These are phyloP conservation scores for Magallana angulata DNA, from an alignment of 1,140 invertebrate species.

Conservation along the genomic window DNA sequence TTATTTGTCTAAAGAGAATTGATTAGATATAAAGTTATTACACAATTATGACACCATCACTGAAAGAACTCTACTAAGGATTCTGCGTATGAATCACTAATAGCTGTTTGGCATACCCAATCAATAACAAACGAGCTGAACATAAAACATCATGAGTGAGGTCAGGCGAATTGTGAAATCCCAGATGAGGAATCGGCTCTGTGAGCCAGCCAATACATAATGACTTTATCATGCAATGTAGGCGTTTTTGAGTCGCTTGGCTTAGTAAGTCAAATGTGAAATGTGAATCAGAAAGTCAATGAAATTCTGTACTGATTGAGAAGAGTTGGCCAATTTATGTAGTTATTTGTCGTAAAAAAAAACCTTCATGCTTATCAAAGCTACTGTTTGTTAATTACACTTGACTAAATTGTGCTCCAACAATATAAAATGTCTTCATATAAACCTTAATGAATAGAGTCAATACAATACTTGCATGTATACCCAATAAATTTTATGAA, in stretches of 20 bases:
- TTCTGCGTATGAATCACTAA: slow-evolving; percentile 16
- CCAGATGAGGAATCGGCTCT: slow-evolving; percentile 3
- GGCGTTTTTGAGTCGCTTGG: not conserved
- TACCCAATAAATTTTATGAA: too few relatives aligned
- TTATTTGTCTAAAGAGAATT: not conserved
- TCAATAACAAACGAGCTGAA: slow-evolving; percentile 3
- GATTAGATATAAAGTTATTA: not conserved
- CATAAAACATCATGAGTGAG: not conserved
- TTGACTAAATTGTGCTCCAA: too few relatives aligned
- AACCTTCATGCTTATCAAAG: too few relatives aligned
- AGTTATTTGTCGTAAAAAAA: too few relatives aligned
- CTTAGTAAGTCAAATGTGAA: too few relatives aligned
- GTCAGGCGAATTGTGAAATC: slow-evolving; percentile 19
- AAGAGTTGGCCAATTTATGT: too few relatives aligned
- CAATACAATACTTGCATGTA: too few relatives aligned
- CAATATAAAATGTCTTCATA: too few relatives aligned
- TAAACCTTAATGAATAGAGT: too few relatives aligned
- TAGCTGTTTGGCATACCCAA: not conserved
- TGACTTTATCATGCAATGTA: not conserved
- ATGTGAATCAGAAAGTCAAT: too few relatives aligned
- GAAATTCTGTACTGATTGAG: too few relatives aligned
- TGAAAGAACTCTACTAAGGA: not conserved
- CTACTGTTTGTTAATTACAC: too few relatives aligned
- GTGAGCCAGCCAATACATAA: not conserved
- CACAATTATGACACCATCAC: not conserved